Evolutionary conservation across 1,140 invertebrate genomes (phyloP).

Genomic region (Apocrypta bakeri): DNA sequence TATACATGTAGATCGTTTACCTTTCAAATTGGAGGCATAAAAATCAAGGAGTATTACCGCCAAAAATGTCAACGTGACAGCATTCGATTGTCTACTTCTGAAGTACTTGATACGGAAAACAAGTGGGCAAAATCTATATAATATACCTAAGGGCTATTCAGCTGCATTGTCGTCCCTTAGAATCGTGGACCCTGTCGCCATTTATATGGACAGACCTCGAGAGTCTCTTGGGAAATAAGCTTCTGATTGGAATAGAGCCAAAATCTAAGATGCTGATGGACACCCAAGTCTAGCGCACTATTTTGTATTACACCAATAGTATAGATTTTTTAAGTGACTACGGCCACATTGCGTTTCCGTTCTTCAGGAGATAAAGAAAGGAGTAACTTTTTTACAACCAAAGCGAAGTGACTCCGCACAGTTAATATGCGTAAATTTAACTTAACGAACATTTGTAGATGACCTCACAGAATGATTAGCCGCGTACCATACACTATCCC

Average conservation of each 20-base stretch:
- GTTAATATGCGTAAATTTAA: background rate
- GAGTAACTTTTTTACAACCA: background rate
- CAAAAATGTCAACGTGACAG: background rate
- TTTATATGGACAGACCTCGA: constrained; percentile 44
- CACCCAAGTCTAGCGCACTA: background rate
- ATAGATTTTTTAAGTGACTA: too few species aligned
- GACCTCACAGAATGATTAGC: background rate
- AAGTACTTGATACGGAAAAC: constrained; percentile 6
- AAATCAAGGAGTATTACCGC: background rate
- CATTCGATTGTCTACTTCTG: too few species aligned
- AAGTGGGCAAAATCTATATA: constrained; percentile 7
- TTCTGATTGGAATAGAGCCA: constrained; percentile 61
- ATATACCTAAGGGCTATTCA: background rate
- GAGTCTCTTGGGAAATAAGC: constrained; percentile 60
- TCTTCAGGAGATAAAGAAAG: background rate
- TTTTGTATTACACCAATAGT: too few species aligned
- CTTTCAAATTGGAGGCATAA: too few species aligned
- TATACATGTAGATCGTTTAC: too few species aligned
- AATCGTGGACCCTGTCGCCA: constrained; percentile 5
- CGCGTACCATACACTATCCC: too few species aligned
- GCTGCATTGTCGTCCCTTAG: constrained; percentile 7
- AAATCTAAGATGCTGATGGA: constrained; percentile 49
- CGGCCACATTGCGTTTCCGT: too few species aligned
- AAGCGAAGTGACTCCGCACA: background rate
- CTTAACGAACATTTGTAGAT: background rate